These are phyloP conservation scores for Tricholaema leucomelas DNA, from an alignment of 2,113 vertebrate genomes.

Conservation along the genomic window DNA sequence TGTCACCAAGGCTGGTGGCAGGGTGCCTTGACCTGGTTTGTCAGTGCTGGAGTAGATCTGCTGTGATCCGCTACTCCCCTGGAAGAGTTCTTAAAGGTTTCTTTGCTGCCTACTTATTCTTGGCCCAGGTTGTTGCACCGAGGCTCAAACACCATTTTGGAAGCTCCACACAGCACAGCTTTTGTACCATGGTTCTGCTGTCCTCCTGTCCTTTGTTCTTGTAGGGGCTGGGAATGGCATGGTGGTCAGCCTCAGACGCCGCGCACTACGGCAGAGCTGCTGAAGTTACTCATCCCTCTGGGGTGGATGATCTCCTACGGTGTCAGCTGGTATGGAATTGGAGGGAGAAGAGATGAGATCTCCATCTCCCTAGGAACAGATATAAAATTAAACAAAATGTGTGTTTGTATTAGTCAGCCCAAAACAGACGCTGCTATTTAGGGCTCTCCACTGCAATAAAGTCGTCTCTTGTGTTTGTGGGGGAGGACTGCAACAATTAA, in stretches of 20 bases:
- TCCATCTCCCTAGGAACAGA: constrained; percentile 38
- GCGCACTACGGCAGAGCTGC: rapidly evolving
- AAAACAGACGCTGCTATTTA: constrained; percentile 41
- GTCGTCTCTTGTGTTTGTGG: constrained; percentile 45
- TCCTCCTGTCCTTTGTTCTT: background rate
- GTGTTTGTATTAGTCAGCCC: constrained; percentile 52
- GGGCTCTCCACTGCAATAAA: constrained; percentile 3
- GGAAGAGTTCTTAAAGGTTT: background rate
- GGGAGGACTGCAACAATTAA: constrained; percentile 63
- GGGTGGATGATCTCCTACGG: rapidly evolving
- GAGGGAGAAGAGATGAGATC: background rate
- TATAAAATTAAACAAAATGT: constrained; percentile 39
- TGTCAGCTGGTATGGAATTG: background rate
- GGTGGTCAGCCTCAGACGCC: background rate
- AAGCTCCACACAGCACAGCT: background rate
- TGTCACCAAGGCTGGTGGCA: background rate
- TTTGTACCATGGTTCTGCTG: background rate
- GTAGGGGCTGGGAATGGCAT: background rate
- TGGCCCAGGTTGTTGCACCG: rapidly evolving
- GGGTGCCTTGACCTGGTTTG: background rate
- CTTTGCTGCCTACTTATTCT: background rate
- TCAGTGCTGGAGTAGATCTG: background rate
- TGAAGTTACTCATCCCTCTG: background rate
- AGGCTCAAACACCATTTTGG: rapidly evolving
- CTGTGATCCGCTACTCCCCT: background rate